Percentiles rank a stretch among this genome's conserved stretches.
Evolutionary conservation across 2,113 vertebrate genomes (phyloP).

Genomic region (Corythoichthys haematopterus): DNA sequence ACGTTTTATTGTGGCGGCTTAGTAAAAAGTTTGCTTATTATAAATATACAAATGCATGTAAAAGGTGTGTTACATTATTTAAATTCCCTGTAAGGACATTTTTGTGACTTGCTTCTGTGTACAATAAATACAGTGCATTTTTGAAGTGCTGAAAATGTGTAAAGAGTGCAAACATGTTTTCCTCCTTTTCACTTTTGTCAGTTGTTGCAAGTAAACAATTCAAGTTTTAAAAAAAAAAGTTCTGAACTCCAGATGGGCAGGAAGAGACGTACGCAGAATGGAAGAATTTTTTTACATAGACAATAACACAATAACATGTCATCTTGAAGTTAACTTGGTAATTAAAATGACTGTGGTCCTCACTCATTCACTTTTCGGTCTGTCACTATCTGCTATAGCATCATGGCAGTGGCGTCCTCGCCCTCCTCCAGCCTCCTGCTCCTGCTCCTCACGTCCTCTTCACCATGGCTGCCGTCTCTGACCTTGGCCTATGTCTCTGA

Average conservation of each 20-base stretch:
- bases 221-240: not conserved
- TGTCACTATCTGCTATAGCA: constrained; percentile 38
- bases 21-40: too few species aligned
- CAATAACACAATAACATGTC: constrained; percentile 35
- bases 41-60: too few species aligned
- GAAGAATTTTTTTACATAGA: constrained; percentile 11
- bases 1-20: too few species aligned
- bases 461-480: constrained; percentile 37
- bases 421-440: constrained; percentile 32
- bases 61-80: too few species aligned
- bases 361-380: constrained; percentile 21
- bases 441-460: constrained; percentile 41
- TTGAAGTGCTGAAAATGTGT: too few species aligned
- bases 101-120: too few species aligned
- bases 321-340: constrained; percentile 37
- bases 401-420: constrained; percentile 46
- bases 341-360: constrained; percentile 25
- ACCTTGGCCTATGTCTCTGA: constrained; percentile 37
- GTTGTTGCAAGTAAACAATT: not conserved
- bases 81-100: too few species aligned
- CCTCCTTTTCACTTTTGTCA: not conserved
- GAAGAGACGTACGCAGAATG: not conserved
- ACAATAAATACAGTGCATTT: too few species aligned
- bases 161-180: not conserved
- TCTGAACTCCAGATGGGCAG: constrained; percentile 16